Conservation (phyloP, 2,113 vertebrate species). For the Sardina pilchardus region DNA sequence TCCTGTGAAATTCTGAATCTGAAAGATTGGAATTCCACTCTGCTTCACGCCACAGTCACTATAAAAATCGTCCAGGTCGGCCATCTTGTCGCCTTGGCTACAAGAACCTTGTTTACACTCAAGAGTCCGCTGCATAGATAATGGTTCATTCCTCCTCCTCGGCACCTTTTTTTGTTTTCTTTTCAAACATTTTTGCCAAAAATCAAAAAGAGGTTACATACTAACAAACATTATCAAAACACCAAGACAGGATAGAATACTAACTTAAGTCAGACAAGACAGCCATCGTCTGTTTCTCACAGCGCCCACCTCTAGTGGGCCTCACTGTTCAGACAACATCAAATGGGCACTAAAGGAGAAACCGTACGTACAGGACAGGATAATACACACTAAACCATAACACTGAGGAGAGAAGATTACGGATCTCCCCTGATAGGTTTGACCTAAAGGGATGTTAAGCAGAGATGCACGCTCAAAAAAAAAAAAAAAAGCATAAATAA, state of each 20-base stretch:
- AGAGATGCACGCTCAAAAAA: constrained; percentile 23
- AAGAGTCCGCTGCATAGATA: constrained; percentile 34
- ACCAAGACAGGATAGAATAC: neutral
- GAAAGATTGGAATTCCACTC: neutral
- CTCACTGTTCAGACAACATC: neutral
- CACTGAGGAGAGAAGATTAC: neutral
- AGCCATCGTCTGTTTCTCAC: neutral
- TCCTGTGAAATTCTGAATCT: neutral
- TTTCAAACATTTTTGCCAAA: neutral
- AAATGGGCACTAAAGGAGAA: neutral
- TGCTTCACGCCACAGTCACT: neutral
- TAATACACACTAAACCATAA: neutral
- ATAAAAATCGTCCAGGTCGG: neutral
- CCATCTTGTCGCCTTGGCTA: constrained; percentile 2
- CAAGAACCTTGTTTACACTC: constrained; percentile 15
- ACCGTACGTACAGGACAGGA: neutral
- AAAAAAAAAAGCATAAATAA: neutral
- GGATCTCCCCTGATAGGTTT: neutral
- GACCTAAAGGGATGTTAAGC: constrained; percentile 27
- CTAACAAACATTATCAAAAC: neutral
- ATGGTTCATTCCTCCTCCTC: neutral
- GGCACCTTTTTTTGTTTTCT: neutral
- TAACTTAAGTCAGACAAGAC: neutral
- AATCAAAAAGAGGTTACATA: neutral
- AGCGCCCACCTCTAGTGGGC: neutral